These are phyloP conservation scores for Hoplias malabaricus DNA, from an alignment of 2,113 vertebrate genomes.

Conservation along the genomic window DNA sequence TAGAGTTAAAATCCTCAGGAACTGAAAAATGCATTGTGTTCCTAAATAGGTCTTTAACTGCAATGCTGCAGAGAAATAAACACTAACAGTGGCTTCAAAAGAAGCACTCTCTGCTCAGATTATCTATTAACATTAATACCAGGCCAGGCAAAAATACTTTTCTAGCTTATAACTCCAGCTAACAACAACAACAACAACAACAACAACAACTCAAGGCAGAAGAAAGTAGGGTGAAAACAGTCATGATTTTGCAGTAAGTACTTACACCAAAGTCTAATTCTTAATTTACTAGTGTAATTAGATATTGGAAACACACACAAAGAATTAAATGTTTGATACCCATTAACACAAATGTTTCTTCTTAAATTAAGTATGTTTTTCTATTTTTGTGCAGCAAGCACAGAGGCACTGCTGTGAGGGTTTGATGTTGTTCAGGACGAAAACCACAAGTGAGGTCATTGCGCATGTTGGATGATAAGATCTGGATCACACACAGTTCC, in stretches of 20 bases:
- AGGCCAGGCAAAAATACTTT: not conserved
- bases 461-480: too few relatives aligned
- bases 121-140: not conserved
- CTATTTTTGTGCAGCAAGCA: too few relatives aligned
- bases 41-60: not conserved
- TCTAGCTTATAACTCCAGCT: not conserved
- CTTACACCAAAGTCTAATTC: too few relatives aligned
- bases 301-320: not conserved
- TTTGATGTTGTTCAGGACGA: too few relatives aligned
- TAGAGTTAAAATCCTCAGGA: not conserved
- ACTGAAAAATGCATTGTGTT: not conserved
- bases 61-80: not conserved
- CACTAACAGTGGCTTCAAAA: not conserved
- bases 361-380: too few relatives aligned
- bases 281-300: not conserved
- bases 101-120: not conserved
- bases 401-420: too few relatives aligned
- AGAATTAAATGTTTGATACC: too few relatives aligned
- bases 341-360: too few relatives aligned
- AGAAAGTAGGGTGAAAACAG: not conserved
- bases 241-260: too few relatives aligned
- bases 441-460: too few relatives aligned
- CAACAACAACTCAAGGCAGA: not conserved
- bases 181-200: not conserved
- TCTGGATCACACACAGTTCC: too few relatives aligned